Evolutionary conservation across 2,113 vertebrate species (phyloP).

Genomic region (Malaclemys terrapin): DNA sequence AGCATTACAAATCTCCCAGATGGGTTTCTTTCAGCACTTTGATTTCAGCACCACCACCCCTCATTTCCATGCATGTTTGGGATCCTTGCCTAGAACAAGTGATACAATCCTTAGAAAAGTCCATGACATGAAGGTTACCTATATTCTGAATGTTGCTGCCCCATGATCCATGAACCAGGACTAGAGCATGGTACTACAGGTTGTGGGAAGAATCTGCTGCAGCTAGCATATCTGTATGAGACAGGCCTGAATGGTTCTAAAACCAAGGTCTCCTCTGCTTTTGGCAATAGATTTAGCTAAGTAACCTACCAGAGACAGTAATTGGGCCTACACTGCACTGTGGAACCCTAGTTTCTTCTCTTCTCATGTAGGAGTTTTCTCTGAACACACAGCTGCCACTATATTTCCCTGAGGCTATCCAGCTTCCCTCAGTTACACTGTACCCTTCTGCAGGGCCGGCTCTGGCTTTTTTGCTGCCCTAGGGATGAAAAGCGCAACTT

Average conservation of each 20-base stretch:
- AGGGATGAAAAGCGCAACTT: too few species aligned
- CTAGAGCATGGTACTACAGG: background rate
- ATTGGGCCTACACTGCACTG: background rate
- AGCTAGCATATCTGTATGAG: accelerated
- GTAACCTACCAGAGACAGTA: slow-evolving; percentile 7
- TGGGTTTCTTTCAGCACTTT: background rate
- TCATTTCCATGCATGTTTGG: background rate
- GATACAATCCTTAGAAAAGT: background rate
- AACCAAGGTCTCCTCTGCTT: background rate
- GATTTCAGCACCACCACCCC: background rate
- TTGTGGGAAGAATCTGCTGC: too few species aligned
- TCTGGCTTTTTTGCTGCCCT: too few species aligned
- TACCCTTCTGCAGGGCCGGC: background rate
- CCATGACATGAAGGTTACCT: background rate
- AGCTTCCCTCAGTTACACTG: background rate
- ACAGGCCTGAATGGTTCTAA: background rate
- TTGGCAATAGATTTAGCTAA: background rate
- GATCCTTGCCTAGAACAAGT: background rate
- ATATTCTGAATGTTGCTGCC: background rate
- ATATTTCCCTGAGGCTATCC: background rate
- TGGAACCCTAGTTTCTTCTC: background rate
- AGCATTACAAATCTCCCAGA: background rate
- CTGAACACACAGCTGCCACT: too few species aligned
- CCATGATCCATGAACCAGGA: background rate
- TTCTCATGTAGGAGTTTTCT: too few species aligned